Evolutionary conservation across 1,140 invertebrate genomes (phyloP).

Genomic region (Bombus confusus): DNA sequence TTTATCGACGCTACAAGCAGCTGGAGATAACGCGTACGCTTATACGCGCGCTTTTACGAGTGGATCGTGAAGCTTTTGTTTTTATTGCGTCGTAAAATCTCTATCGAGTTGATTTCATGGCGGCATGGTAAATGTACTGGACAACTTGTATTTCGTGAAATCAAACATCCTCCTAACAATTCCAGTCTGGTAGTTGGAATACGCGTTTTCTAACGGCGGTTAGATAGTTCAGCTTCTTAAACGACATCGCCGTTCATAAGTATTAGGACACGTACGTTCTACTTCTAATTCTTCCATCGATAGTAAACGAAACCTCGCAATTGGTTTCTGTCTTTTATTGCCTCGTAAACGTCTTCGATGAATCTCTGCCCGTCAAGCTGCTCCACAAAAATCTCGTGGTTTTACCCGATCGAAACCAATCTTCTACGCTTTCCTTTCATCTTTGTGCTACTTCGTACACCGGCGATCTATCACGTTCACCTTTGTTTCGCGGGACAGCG

Average conservation of each 20-base stretch:
- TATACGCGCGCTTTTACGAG: slow-evolving; percentile 16
- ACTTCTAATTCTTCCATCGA: slow-evolving; percentile 7
- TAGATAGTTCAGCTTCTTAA: neutral
- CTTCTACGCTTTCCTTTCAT: neutral
- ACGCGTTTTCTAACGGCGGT: too few relatives aligned
- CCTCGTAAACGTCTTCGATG: slow-evolving; percentile 53
- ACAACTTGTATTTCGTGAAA: neutral
- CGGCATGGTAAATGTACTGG: slow-evolving; percentile 16
- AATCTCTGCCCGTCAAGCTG: neutral
- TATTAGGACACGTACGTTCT: too few relatives aligned
- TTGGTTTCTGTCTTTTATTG: slow-evolving; percentile 44
- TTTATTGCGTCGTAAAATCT: slow-evolving; percentile 54
- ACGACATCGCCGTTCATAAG: neutral
- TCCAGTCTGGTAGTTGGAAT: neutral
- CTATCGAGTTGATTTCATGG: neutral
- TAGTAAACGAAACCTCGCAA: neutral
- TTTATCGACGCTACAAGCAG: neutral
- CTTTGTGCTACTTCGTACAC: neutral
- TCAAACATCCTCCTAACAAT: neutral
- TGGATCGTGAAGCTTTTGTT: neutral
- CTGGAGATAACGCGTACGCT: neutral
- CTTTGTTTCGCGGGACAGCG: slow-evolving; percentile 10
- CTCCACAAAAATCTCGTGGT: neutral
- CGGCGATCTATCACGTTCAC: neutral
- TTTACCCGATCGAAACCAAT: neutral